Evolutionary conservation across 2,888 invertebrate genomes (phyloP).

Genomic region (Ptycholaimellus sp.): DNA sequence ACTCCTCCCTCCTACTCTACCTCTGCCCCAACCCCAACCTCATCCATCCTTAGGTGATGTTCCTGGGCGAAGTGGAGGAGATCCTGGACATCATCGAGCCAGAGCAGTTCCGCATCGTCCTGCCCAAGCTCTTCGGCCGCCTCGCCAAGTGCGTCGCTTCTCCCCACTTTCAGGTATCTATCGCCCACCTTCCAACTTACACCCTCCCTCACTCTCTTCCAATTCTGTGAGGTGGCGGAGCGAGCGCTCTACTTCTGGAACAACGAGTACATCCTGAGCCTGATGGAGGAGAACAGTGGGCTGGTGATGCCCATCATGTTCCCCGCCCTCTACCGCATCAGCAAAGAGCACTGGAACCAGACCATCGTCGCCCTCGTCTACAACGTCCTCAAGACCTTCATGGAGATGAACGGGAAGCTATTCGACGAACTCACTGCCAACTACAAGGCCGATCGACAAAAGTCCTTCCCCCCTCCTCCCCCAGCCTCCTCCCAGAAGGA

Average conservation of each 20-base stretch:
- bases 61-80: slow-evolving; percentile 95
- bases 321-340: slow-evolving; percentile 89
- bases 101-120: slow-evolving; percentile 90
- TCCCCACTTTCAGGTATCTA: slow-evolving; percentile 83
- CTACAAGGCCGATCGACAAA: slow-evolving; percentile 95
- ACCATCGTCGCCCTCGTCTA: slow-evolving; percentile 96
- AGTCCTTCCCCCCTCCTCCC: slow-evolving; percentile 36
- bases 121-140: slow-evolving; percentile 88
- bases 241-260: slow-evolving; percentile 98
- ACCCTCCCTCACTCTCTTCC: background rate
- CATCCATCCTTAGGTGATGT: too few species aligned
- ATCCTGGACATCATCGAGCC: slow-evolving; percentile 98
- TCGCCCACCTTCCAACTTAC: background rate
- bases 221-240: slow-evolving; percentile 59
- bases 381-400: slow-evolving; percentile 97
- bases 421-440: slow-evolving; percentile 95
- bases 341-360: slow-evolving; percentile 99
- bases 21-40: too few species aligned
- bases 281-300: slow-evolving; percentile 93
- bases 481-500: too few species aligned
- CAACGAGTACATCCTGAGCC: slow-evolving; percentile 96
- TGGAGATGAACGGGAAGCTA: slow-evolving; percentile 99
- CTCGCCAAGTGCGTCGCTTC: slow-evolving; percentile 96
- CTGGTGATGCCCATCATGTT: slow-evolving; percentile 98
- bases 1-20: too few species aligned